Conservation (phyloP, 2,888 invertebrate genomes). For the Elmis aenea region DNA sequence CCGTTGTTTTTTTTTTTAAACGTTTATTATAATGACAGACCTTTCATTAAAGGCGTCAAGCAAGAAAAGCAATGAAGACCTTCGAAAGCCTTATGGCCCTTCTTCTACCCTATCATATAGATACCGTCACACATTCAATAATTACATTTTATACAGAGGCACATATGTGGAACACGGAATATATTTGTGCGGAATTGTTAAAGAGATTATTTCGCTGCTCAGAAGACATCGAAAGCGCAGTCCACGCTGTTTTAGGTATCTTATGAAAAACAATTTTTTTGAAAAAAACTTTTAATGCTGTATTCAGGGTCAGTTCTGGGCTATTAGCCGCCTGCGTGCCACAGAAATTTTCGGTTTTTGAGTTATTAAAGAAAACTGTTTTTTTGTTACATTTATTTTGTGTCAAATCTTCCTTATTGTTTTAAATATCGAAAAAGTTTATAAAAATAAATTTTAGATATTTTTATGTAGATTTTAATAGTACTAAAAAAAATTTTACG, state of each 20-base stretch:
- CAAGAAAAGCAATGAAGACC: constrained; percentile 26
- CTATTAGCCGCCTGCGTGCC: too few relatives aligned
- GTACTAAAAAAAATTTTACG: too few relatives aligned
- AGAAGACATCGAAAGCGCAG: constrained; percentile 28
- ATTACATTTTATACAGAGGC: constrained; percentile 42
- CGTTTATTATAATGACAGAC: too few relatives aligned
- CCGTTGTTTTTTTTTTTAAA: too few relatives aligned
- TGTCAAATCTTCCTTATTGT: too few relatives aligned
- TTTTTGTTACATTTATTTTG: too few relatives aligned
- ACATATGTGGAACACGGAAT: constrained; percentile 45
- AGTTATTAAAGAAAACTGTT: too few relatives aligned
- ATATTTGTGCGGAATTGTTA: constrained; percentile 40
- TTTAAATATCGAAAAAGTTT: too few relatives aligned
- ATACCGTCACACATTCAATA: constrained; percentile 38
- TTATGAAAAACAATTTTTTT: not conserved
- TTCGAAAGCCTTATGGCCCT: constrained; percentile 30
- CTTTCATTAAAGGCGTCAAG: constrained; percentile 25
- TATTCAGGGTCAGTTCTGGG: too few relatives aligned
- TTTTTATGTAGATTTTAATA: too few relatives aligned
- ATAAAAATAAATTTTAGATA: too few relatives aligned
- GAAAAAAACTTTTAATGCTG: not conserved
- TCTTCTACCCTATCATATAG: constrained; percentile 32
- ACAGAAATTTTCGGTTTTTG: too few relatives aligned
- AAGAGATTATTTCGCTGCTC: constrained; percentile 31
- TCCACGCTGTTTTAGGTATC: constrained; percentile 28